phyloP scores from a whole-genome alignment of 2,113 vertebrate species.

The Rousettus leschenaultii region DNA sequence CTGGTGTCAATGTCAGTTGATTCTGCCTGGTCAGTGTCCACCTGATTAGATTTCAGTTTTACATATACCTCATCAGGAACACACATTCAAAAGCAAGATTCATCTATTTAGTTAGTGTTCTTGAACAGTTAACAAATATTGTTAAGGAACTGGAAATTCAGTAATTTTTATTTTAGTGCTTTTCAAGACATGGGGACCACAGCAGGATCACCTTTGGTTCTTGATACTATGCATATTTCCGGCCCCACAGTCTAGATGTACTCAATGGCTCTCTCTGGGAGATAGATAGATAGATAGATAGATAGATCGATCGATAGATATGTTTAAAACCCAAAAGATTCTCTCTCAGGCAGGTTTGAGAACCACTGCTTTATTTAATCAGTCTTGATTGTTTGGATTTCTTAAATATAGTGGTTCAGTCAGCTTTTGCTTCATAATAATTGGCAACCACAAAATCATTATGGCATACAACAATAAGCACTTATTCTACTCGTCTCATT shows the following conservation, averaged over 20 bases:
- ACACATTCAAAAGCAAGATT: conserved; percentile 12
- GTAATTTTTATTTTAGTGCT: conserved; percentile 17
- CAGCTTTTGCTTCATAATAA: neutral
- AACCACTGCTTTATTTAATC: neutral
- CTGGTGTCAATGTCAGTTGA: conserved; percentile 83
- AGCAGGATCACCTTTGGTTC: neutral
- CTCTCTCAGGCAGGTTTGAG: neutral
- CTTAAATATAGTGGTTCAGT: neutral
- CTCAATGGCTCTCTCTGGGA: conserved; percentile 6
- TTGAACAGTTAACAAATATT: conserved; percentile 28
- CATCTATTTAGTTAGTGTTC: neutral
- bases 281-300: neutral
- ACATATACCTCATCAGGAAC: neutral
- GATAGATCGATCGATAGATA: too few species aligned
- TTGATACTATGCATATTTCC: conserved; percentile 5
- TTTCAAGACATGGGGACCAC: neutral
- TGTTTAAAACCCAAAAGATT: neutral
- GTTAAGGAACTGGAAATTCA: conserved; percentile 4
- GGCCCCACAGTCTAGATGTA: neutral
- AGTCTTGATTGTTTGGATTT: neutral
- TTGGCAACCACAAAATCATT: conserved; percentile 22
- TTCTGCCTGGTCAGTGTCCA: neutral
- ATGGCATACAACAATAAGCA: neutral
- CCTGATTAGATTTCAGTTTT: conserved; percentile 39
- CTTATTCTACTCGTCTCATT: conserved; percentile 14